Base-by-base conservation (phyloP, 2,888 invertebrate genomes). In the Penaeus monodon region DNA sequence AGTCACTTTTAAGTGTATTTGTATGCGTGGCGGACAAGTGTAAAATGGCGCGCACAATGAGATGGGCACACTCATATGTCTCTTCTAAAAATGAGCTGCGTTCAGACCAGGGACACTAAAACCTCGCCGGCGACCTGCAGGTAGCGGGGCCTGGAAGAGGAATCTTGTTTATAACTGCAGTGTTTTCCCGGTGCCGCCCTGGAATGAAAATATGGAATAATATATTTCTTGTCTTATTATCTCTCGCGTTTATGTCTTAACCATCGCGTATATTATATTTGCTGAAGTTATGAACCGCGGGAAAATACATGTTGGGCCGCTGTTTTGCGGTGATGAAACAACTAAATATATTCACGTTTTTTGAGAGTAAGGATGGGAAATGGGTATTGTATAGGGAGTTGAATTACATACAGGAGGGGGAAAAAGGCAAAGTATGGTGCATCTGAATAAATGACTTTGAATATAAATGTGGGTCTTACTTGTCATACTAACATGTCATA, bases 11-110 rank as follows among this genome's bases (percentile, higher is more conserved):
- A 81, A 84, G 88, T 81, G 84, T 84, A 80, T 88, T 88, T 88
- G 88, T 88, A 88, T 88, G 88, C 88, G 80, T 65, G 76, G 88
- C 78, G 84, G 88, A 88, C 88, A 88, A 83, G 88, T 88, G 88
- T 88, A 88, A 88, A 88, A 88, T 88, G 88, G 88, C 88, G 81
- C 84, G 81, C 81, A 80, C 88, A 80, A 84, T 84, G 84, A 73
- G 83, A 79, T 74, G 83, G 88, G 88, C 88, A 84, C 65, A 80
- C 76, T 74, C 86, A 88, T 84, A 80, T 84, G 80, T 84, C 83
- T 83, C 79, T 66, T 84, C 79, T 88, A 84, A 88, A 84, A 80
- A 88, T 78, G 84, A 63, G 33, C 24, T 12, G 29, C 49, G n/a
- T 70, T n/a, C 33, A 24, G 78, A 24, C 33, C 63, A 29, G 78